phyloP scores from a whole-genome alignment of 2,797 vertebrate species.

The Galaxias olidus region DNA sequence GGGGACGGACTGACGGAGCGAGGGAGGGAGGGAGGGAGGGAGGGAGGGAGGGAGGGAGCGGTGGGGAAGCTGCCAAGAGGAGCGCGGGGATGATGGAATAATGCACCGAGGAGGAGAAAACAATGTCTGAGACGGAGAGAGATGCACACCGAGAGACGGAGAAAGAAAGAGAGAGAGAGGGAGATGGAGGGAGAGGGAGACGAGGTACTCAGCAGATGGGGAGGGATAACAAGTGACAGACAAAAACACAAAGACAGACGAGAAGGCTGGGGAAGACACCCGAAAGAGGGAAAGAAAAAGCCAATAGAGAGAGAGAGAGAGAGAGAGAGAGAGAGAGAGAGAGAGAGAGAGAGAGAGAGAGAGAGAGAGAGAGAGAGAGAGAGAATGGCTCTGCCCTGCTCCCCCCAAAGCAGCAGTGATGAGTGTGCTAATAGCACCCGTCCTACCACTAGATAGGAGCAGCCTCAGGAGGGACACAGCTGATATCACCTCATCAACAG shows the following conservation, averaged over 20 bases:
- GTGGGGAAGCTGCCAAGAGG: slow-evolving; percentile 49
- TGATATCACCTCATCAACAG: no score
- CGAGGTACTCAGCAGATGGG: background rate
- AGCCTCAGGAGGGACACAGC: no score
- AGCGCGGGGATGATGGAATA: slow-evolving; percentile 45
- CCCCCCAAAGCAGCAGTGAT: no score
- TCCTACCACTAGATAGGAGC: no score
- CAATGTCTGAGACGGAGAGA: slow-evolving; percentile 45
- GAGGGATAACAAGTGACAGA: background rate
- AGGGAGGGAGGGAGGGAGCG: background rate
- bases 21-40: background rate
- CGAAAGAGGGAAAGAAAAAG: no score
- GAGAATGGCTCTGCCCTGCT: no score
- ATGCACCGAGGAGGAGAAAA: slow-evolving; percentile 51
- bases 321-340: no score
- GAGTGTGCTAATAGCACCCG: no score
- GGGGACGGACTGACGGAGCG: background rate
- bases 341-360: no score
- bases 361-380: no score
- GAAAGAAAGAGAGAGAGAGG: slow-evolving; percentile 6
- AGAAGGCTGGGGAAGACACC: no score
- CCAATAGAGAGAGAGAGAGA: no score
- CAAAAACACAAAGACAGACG: background rate
- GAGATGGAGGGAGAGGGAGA: background rate
- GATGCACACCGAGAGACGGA: slow-evolving; percentile 20